Base-by-base conservation (phyloP, 2,113 vertebrate species). In the Zosterops pallidus region DNA sequence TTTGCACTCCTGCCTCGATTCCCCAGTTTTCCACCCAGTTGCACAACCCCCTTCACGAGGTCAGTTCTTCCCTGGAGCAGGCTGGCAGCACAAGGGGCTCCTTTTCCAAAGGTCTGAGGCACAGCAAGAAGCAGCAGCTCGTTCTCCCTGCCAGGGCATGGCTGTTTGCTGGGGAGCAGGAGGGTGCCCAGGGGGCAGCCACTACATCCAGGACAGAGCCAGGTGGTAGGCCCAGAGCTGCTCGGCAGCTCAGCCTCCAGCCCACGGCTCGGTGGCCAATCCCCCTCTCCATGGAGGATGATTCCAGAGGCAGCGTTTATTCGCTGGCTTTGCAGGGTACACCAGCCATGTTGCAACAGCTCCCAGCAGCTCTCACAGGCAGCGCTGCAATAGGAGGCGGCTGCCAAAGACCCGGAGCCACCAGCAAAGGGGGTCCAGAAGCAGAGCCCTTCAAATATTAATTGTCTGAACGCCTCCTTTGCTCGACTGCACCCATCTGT, bases 301-400 rank as follows among this genome's bases (percentile, higher is more conserved):
- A 81, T 91, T 96, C 90, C 92, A 93, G 91, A 83, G 96, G 39
- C 94, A 92, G 92, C 11, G 5, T 91, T 92, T 53, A 85, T 69
- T 47, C 17, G 8, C 83, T 94, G 2, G 23, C 41, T 80, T 92
- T 84, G 91, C 95, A 63, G 91, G 90, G 44, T 44, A 71, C 64
- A 83, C 89, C 92, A 89, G 91, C 96, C 96, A 97, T 96, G 94
- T 91, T 96, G 94, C 88, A 97, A 63, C 88, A 83, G 94, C 71
- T 93, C 79, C 69, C 77, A 96, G 85, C 92, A 95, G 93, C 87
- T 92, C 85, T 75, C 8, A 2, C 89, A 95, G 83, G 70, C 92
- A 92, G 86, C 2, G 15, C 92, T 92, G 91, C 90, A 91, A 92
- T 39, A 65, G 52, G 21, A 91, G 82, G 60, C 2, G 25, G 94